Percentiles rank a stretch among this genome's conserved stretches.
Evolutionary conservation across 2,113 vertebrate species (phyloP).

Genomic region (Antennarius striatus): DNA sequence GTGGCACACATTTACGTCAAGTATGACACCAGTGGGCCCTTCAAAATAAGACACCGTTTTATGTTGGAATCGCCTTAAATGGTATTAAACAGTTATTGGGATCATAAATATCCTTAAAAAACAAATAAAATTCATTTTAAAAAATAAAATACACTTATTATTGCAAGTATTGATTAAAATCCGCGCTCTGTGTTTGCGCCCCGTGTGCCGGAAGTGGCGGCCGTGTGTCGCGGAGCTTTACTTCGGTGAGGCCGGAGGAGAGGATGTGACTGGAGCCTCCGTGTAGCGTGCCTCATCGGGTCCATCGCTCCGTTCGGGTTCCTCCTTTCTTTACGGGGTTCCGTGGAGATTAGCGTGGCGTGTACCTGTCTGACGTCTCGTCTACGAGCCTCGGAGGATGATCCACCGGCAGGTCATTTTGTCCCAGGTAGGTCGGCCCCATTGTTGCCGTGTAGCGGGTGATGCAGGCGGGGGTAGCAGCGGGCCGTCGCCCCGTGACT

Average conservation of each 20-base stretch:
- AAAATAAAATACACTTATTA: too few species aligned
- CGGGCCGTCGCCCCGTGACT: constrained; percentile 31
- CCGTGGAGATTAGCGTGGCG: constrained; percentile 38
- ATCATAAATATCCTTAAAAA: not conserved
- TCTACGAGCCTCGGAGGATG: constrained; percentile 66
- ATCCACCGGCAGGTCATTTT: constrained; percentile 76
- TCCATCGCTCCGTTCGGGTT: constrained; percentile 31
- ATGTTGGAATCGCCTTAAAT: not conserved
- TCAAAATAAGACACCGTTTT: constrained; percentile 30
- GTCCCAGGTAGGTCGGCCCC: constrained; percentile 73
- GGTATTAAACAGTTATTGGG: not conserved
- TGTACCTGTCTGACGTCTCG: constrained; percentile 7
- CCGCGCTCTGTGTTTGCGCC: too few species aligned
- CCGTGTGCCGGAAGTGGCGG: not conserved
- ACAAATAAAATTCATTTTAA: too few species aligned
- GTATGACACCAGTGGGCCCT: not conserved
- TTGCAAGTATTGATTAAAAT: too few species aligned
- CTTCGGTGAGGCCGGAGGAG: constrained; percentile 42
- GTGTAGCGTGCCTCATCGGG: constrained; percentile 18
- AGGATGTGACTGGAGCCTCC: constrained; percentile 58
- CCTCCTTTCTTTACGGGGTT: constrained; percentile 2
- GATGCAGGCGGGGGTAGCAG: constrained; percentile 33
- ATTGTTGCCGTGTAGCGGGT: constrained; percentile 53
- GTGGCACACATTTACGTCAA: rapidly evolving
- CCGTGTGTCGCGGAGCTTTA: not conserved